A percentile compares a stretch with the other conserved stretches of the same genome.
These are phyloP conservation scores for Lutraria lutraria DNA, from an alignment of 2,888 invertebrate species.

Conservation along the genomic window DNA sequence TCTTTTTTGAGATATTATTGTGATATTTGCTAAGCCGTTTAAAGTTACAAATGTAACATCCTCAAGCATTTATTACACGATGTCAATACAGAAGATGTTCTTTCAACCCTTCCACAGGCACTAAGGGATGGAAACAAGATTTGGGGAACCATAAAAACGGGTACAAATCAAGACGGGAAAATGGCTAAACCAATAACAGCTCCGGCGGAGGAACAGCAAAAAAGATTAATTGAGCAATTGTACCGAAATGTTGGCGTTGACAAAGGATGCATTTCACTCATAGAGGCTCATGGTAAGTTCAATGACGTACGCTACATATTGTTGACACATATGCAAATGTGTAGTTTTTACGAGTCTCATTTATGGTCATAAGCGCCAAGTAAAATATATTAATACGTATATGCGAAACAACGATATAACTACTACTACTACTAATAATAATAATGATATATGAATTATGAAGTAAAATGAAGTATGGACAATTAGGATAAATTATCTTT, in stretches of 20 bases:
- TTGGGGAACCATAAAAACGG: slow-evolving; percentile 71
- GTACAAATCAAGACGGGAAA: slow-evolving; percentile 74
- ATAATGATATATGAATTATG: too few relatives aligned
- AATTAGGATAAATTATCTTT: neutral
- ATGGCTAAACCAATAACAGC: slow-evolving; percentile 69
- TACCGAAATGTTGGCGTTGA: slow-evolving; percentile 54
- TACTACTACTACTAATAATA: too few relatives aligned
- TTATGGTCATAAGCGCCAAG: too few relatives aligned
- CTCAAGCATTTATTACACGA: too few relatives aligned
- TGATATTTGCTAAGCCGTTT: too few relatives aligned
- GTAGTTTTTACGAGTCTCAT: too few relatives aligned
- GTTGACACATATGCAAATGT: too few relatives aligned
- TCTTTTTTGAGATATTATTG: too few relatives aligned
- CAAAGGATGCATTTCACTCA: slow-evolving; percentile 63
- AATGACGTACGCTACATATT: slow-evolving; percentile 35
- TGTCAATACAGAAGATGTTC: neutral
- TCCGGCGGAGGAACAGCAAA: slow-evolving; percentile 70
- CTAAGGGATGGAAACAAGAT: slow-evolving; percentile 69
- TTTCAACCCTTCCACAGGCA: slow-evolving; percentile 56
- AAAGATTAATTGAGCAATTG: slow-evolving; percentile 57
- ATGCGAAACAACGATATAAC: too few relatives aligned
- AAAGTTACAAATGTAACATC: too few relatives aligned
- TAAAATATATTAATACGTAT: too few relatives aligned
- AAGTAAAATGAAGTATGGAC: too few relatives aligned
- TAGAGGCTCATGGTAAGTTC: slow-evolving; percentile 75